Conservation (phyloP, 2,888 invertebrate species). For the Tiliacea aurago region DNA sequence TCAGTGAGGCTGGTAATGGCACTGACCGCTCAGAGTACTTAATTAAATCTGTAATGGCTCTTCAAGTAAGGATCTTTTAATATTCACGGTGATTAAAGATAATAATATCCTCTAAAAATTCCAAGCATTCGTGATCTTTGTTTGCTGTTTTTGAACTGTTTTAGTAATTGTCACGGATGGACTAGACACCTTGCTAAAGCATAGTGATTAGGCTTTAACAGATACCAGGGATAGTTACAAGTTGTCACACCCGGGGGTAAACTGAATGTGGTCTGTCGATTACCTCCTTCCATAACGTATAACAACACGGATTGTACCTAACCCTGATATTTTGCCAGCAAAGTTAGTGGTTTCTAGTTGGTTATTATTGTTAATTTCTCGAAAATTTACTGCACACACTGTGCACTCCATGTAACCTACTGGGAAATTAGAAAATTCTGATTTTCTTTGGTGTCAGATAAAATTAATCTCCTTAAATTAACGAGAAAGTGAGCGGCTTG, state of each 20-base stretch:
- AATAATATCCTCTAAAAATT: background rate
- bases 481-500: background rate
- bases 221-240: too few relatives aligned
- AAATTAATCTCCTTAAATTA: background rate
- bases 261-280: background rate
- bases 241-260: background rate
- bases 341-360: conserved; percentile 16
- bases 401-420: background rate
- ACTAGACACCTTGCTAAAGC: background rate
- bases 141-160: background rate
- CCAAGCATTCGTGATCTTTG: background rate
- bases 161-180: background rate
- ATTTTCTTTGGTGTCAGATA: background rate
- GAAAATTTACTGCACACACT: conserved; percentile 1
- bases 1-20: too few relatives aligned
- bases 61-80: too few relatives aligned
- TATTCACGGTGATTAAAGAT: too few relatives aligned
- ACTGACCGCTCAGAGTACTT: too few relatives aligned
- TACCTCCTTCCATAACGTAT: background rate
- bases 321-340: background rate
- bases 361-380: conserved; percentile 16
- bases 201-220: background rate
- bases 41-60: too few relatives aligned
- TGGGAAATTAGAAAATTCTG: conserved; percentile 29
- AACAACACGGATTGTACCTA: background rate